A percentile compares a stretch with the other conserved stretches of the same genome.
Conservation (phyloP, 2,888 invertebrate genomes). For the Germaria angustata region DNA sequence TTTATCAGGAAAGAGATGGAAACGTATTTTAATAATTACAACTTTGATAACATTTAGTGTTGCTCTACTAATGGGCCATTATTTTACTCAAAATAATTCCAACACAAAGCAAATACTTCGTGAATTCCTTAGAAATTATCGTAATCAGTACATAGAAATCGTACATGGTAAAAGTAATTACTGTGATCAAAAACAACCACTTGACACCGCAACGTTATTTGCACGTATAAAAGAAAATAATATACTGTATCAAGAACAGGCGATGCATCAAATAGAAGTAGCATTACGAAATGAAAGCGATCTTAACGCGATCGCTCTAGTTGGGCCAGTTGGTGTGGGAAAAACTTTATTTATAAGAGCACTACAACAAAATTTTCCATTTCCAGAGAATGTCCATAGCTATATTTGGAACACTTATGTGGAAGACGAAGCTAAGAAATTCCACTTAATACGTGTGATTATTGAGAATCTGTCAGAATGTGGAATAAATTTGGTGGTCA, state of each 20-base stretch:
- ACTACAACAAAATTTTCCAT: slow-evolving; percentile 73
- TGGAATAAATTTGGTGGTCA: slow-evolving; percentile 76
- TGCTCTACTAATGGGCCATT: slow-evolving; percentile 55
- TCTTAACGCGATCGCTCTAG: slow-evolving; percentile 72
- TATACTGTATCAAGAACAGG: slow-evolving; percentile 71
- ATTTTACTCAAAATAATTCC: slow-evolving; percentile 54
- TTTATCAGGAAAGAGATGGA: slow-evolving; percentile 21
- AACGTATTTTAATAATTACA: slow-evolving; percentile 46
- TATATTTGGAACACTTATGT: slow-evolving; percentile 72
- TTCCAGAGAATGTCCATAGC: slow-evolving; percentile 75
- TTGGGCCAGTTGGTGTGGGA: slow-evolving; percentile 76
- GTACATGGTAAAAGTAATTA: slow-evolving; percentile 74
- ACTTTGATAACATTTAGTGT: slow-evolving; percentile 30
- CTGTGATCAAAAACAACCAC: slow-evolving; percentile 68
- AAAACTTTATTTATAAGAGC: slow-evolving; percentile 74
- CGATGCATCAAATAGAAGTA: slow-evolving; percentile 71
- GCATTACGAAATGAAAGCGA: slow-evolving; percentile 69
- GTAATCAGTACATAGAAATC: slow-evolving; percentile 74
- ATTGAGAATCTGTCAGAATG: slow-evolving; percentile 72
- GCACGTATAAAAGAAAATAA: slow-evolving; percentile 60
- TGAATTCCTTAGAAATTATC: slow-evolving; percentile 68
- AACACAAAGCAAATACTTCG: slow-evolving; percentile 46
- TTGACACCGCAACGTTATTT: slow-evolving; percentile 68
- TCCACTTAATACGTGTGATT: slow-evolving; percentile 57
- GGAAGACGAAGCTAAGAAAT: slow-evolving; percentile 53